Evolutionary conservation across 2,113 vertebrate species (phyloP), one percentile per base, ranked within the genome.

Genomic region (Sminthopsis crassicaudata): DNA sequence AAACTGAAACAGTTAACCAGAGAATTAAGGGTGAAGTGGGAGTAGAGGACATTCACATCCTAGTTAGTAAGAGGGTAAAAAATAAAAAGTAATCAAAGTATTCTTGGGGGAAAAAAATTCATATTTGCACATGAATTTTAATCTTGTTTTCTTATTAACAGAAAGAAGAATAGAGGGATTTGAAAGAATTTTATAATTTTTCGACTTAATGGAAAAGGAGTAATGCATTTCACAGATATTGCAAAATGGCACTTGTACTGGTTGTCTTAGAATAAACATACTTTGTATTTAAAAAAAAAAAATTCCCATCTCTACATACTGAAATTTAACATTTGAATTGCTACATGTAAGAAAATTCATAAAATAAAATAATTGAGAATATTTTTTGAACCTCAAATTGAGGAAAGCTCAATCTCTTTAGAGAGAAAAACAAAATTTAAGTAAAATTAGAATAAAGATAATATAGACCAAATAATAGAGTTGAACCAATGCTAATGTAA

Each of bases 321-420:
- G 92, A 92, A 94, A 50, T 95, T 22, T 90, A 50, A 26, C 90
- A 46, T 7, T 95, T 92, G 55, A 95, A 30, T 93, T 89, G 90
- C 46, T 96, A 7, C 50, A 1, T 53, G 53, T 55, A 4, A 42
- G 30, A 90, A 11, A 88, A 3, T 91, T 95, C 46, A 90, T 94
- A 94, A 95, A 14, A 57, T 30, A 8, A 57, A 42, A 53, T 90
- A 93, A 91, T 95, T 88, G 46, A 93, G 52, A 89, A 12, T 92
- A 55, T 94, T 92, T 2, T 46, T 0, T 94, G 26, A 89, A 60
- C 23, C 46, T 93, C n/a, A 50, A 50, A 94, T 92, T 90, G 26
- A 94, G 93, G 42, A 53, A 26, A 89, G 23, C 23, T 9, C 42
- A 76, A 48, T 94, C 30, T 93, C 11, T 96, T 93, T 46, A 50